Evolutionary conservation across 2,113 vertebrate genomes (phyloP).

Genomic region (Marmota flaviventris): DNA sequence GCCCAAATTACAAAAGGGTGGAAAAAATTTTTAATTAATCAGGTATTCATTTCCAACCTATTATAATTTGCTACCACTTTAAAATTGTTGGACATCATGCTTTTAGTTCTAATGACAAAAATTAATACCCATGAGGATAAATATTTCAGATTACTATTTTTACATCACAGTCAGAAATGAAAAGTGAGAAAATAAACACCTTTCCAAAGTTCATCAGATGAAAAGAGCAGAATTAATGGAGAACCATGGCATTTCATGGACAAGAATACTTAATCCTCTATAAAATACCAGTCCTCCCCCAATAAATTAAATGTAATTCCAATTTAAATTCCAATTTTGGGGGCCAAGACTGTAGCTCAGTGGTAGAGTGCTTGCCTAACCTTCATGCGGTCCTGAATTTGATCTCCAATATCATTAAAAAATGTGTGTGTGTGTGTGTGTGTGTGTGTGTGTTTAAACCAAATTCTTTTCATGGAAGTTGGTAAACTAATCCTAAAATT

Average conservation of each 20-base stretch:
- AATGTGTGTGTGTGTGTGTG: neutral
- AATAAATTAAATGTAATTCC: constrained; percentile 42
- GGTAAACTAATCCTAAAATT: constrained; percentile 58
- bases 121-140: constrained; percentile 66
- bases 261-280: constrained; percentile 43
- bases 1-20: constrained; percentile 63
- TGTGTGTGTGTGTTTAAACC: neutral
- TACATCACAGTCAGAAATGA: constrained; percentile 14
- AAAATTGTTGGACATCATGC: constrained; percentile 54
- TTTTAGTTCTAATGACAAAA: constrained; percentile 74
- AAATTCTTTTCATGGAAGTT: neutral
- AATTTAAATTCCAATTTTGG: constrained; percentile 20
- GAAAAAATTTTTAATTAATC: constrained; percentile 6
- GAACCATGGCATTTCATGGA: neutral
- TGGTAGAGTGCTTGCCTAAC: neutral
- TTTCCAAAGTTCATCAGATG: constrained; percentile 58
- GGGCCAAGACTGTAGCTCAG: neutral
- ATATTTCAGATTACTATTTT: constrained; percentile 68
- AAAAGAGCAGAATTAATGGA: constrained; percentile 53
- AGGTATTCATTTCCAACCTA: constrained; percentile 61
- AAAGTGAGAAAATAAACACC: constrained; percentile 41
- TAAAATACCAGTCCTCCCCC: neutral
- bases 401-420: neutral
- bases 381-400: neutral
- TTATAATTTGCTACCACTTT: constrained; percentile 51